Base-by-base conservation (phyloP, 2,888 invertebrate species). In the Tetragnatha montana region DNA sequence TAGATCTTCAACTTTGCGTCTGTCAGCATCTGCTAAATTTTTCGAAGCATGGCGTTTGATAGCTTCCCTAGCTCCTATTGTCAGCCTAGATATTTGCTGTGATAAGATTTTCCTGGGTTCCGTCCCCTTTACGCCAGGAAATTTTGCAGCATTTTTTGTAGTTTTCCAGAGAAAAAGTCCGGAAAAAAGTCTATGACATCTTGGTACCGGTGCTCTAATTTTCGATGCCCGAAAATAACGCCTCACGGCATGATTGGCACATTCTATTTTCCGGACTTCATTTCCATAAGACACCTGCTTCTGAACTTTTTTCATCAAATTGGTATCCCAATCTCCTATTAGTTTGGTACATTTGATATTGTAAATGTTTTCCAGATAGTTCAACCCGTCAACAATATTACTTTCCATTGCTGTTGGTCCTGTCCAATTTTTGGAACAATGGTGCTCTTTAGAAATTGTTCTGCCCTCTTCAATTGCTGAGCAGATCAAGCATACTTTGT, bases 401-500 rank as follows among this genome's bases (percentile, higher is more conserved):
- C 35, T 35, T 4, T 35, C 35, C 35, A 35, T 35, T 35, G 35
- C 35, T 35, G 35, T 35, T 35, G 35, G 35, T 35, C 35, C 35
- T 2, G 35, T 35, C 35, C 35, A 35, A 35, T 35, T 35, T 35
- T 35, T 35, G 35, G 35, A 35, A 35, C 35, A 21, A 79, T 70
- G 6, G 76, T 76, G n/a, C 76, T 35, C 10, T 87, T 35, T 35
- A 35, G 35, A 35, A 35, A 35, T 1, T 1, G 35, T 35, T 35
- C 35, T 35, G 2, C 35, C 35, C 35, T 35, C 35, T 35, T 35
- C 0, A 12, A 87, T 75, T 6, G 79, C 60, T 35, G 49, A 22
- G 68, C 75, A 87, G 14, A 69, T 76, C 1, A 75, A 4, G 22
- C 87, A 76, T 0, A 76, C 2, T 76, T 81, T 87, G n/a, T 81